Conservation (phyloP, 1,140 invertebrate genomes). For the Papilio helenus region DNA sequence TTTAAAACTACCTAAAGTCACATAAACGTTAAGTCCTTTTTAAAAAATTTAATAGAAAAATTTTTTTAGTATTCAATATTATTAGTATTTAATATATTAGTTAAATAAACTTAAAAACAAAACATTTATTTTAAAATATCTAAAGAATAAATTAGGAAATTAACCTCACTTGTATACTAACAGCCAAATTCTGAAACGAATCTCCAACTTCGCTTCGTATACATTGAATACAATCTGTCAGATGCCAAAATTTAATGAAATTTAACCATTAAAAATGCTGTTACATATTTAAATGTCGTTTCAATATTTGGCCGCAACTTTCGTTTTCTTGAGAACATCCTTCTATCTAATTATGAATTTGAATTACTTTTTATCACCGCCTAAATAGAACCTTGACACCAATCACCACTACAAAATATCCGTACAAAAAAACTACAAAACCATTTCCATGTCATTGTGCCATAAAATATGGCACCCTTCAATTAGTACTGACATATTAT, state of each 20-base stretch:
- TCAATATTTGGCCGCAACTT: no score
- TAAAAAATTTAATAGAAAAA: neutral
- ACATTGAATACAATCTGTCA: no score
- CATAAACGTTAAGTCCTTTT: neutral
- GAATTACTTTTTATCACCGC: neutral
- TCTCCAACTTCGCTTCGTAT: neutral
- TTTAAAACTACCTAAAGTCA: neutral
- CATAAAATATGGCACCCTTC: neutral
- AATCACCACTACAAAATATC: neutral
- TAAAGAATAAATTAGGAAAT: neutral
- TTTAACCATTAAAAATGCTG: no score
- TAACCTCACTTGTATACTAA: neutral
- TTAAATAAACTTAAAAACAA: neutral
- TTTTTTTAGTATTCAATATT: neutral
- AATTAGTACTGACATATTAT: neutral
- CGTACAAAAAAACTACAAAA: neutral
- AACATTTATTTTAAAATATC: neutral
- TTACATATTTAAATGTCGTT: no score
- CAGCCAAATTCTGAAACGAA: neutral
- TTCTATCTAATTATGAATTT: neutral
- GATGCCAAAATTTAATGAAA: no score
- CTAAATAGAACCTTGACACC: neutral
- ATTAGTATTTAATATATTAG: constrained; percentile 19
- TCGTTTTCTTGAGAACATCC: no score
- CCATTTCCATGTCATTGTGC: neutral